phyloP scores from a whole-genome alignment of 30 jellyfish, hydroid and myxozoan species.

The Aurelia coerulea region DNA sequence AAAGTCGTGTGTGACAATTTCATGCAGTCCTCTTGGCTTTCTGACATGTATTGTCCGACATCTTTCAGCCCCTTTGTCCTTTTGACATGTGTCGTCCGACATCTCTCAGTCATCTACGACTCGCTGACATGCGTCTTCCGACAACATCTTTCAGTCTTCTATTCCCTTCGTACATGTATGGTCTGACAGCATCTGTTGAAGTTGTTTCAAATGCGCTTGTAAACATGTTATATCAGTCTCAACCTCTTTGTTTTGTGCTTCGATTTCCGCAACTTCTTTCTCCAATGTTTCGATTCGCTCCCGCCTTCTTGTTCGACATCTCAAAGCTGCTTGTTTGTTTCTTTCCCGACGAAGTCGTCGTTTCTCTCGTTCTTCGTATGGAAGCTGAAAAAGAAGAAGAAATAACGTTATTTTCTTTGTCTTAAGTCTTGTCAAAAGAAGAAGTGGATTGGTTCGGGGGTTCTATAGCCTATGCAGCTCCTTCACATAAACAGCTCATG shows the following conservation, averaged over 20 bases:
- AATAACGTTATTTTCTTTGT: not conserved
- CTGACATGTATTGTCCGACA: too few relatives aligned
- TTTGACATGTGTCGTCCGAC: too few relatives aligned
- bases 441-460: too few relatives aligned
- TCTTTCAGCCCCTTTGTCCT: too few relatives aligned
- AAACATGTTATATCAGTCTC: slow-evolving; percentile 76
- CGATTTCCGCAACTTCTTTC: slow-evolving; percentile 89
- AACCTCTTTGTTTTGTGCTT: slow-evolving; percentile 72
- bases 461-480: too few relatives aligned
- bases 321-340: slow-evolving; percentile 89
- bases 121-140: not conserved
- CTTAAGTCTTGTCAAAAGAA: too few relatives aligned
- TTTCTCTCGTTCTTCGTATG: slow-evolving; percentile 86
- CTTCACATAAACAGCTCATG: too few relatives aligned
- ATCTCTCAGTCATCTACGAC: too few relatives aligned
- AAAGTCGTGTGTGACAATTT: too few relatives aligned
- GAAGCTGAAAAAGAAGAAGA: slow-evolving; percentile 53
- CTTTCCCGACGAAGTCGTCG: slow-evolving; percentile 92
- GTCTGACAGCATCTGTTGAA: slow-evolving; percentile 75
- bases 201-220: slow-evolving; percentile 74
- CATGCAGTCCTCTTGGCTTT: too few relatives aligned
- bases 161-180: slow-evolving; percentile 73
- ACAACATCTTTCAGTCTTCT: slow-evolving; percentile 13
- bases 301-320: slow-evolving; percentile 96
- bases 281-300: slow-evolving; percentile 93